A percentile compares a stretch with the other conserved stretches of the same genome.
Conservation (phyloP, 2,797 vertebrate genomes). For the Anguilla anguilla region DNA sequence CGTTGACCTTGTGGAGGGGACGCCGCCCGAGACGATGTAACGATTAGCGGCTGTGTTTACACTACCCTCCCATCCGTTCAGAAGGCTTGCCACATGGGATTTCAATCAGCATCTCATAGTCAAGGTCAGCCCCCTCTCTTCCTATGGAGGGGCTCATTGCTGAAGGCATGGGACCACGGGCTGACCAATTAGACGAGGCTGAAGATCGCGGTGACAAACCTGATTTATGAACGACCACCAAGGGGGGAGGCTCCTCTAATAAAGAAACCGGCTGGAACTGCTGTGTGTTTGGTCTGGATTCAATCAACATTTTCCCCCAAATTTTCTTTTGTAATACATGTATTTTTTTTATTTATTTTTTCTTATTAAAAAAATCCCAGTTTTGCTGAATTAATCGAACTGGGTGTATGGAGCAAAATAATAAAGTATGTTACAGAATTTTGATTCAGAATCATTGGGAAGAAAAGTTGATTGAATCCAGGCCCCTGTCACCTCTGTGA, state of each 20-base stretch:
- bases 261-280: background rate
- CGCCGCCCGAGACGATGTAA: background rate
- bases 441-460: no score
- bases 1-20: background rate
- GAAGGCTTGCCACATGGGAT: conserved; percentile 1
- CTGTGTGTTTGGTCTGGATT: background rate
- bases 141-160: background rate
- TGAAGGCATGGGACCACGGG: background rate
- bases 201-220: background rate
- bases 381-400: background rate
- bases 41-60: background rate
- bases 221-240: background rate
- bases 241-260: background rate
- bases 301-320: background rate
- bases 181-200: background rate
- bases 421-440: background rate
- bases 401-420: background rate
- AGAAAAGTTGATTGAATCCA: background rate
- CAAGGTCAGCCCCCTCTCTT: background rate
- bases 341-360: background rate
- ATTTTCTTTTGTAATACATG: background rate
- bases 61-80: background rate
- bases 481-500: background rate
- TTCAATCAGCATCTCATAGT: background rate
- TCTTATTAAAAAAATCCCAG: background rate